Conservation (phyloP, 2,113 vertebrate species). For the Phasianus colchicus region DNA sequence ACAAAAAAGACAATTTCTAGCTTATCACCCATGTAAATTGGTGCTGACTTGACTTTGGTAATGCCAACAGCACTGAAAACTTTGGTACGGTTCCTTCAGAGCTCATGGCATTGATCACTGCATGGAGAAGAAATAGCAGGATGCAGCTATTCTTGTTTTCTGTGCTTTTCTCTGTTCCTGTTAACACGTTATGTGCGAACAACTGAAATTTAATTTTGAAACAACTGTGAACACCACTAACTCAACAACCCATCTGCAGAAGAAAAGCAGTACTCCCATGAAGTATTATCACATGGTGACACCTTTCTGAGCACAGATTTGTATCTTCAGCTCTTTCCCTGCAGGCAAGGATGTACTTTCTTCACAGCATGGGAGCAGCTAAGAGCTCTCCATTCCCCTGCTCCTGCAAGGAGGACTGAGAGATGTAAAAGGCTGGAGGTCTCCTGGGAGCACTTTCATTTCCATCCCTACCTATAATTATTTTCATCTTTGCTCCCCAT, state of each 20-base stretch:
- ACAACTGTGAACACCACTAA: not conserved
- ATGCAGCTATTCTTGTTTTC: not conserved
- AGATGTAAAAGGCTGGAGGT: not conserved
- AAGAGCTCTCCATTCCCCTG: not conserved
- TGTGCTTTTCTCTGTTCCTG: not conserved
- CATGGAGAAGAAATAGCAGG: not conserved
- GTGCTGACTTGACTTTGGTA: not conserved
- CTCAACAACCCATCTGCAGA: not conserved
- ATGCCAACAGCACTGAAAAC: not conserved
- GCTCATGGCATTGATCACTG: fast-evolving
- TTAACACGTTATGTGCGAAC: not conserved
- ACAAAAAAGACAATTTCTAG: not conserved
- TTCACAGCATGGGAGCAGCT: not conserved
- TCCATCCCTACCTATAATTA: not conserved
- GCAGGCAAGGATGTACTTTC: not conserved
- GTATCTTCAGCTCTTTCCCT: not conserved
- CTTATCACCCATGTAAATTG: not conserved
- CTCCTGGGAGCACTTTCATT: not conserved
- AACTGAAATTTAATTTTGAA: not conserved
- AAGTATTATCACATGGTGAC: not conserved
- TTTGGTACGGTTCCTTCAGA: not conserved
- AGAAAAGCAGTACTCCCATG: not conserved
- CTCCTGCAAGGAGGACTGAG: not conserved
- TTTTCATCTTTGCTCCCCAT: not conserved
- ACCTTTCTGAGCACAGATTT: not conserved